Conservation (phyloP, 2,888 invertebrate species). For the Drosophila mimica region DNA sequence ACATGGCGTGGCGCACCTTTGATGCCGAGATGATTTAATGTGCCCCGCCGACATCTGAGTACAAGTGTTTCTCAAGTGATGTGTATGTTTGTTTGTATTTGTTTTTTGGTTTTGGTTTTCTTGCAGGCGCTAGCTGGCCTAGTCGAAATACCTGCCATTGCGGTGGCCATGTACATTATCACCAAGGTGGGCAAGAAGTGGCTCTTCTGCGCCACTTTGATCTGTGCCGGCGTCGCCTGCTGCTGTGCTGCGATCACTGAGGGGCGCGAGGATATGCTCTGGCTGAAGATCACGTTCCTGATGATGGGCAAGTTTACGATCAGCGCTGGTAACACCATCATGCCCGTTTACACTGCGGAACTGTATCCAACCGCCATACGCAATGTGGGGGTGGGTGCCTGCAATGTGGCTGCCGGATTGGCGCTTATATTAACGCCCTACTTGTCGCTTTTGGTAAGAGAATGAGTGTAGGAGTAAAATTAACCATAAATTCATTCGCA, state of each 20-base stretch:
- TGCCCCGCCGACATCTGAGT: slow-evolving; percentile 57
- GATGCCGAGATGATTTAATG: slow-evolving; percentile 72
- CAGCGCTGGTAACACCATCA: slow-evolving; percentile 91
- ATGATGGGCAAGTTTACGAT: slow-evolving; percentile 93
- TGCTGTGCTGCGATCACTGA: slow-evolving; percentile 87
- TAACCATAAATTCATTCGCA: no score
- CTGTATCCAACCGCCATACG: slow-evolving; percentile 90
- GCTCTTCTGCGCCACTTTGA: slow-evolving; percentile 89
- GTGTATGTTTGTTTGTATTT: slow-evolving; percentile 10
- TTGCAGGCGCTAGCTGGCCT: slow-evolving; percentile 88
- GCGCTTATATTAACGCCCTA: slow-evolving; percentile 91
- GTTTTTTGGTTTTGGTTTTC: background rate
- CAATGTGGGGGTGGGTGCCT: slow-evolving; percentile 90
- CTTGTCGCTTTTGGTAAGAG: slow-evolving; percentile 90
- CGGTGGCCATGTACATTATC: slow-evolving; percentile 90
- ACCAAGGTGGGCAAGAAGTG: slow-evolving; percentile 90
- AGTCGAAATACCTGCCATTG: slow-evolving; percentile 92
- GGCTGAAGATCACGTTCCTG: slow-evolving; percentile 90
- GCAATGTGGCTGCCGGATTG: slow-evolving; percentile 91
- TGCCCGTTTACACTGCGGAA: slow-evolving; percentile 91
- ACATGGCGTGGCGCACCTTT: slow-evolving; percentile 70
- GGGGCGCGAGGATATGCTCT: slow-evolving; percentile 86
- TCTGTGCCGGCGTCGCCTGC: slow-evolving; percentile 90
- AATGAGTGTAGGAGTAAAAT: no score
- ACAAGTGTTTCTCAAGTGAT: slow-evolving; percentile 15